phyloP scores from a whole-genome alignment of 1,140 invertebrate species.

The Lepidostoma basale region DNA sequence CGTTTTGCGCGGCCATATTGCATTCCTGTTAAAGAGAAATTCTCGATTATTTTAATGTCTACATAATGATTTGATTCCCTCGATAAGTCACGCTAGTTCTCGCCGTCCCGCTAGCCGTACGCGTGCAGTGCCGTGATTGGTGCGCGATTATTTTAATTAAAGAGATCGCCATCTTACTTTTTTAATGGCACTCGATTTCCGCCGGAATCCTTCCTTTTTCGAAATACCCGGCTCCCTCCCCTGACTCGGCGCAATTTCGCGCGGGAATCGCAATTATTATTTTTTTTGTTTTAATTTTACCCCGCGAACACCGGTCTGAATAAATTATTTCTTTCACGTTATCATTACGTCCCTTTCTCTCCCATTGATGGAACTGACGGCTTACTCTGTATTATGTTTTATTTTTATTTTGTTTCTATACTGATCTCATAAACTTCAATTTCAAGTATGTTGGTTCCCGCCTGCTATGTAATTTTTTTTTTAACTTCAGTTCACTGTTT shows the following conservation, averaged over 20 bases:
- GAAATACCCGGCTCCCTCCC: conserved; percentile 5
- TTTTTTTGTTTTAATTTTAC: not conserved
- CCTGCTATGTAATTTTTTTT: no score
- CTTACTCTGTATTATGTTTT: no score
- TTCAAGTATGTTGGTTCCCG: no score
- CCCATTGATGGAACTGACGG: no score
- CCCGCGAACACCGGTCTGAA: not conserved
- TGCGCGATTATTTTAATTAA: conserved; percentile 44
- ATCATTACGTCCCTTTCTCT: not conserved
- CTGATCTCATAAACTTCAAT: no score
- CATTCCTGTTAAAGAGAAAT: no score
- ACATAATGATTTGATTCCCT: not conserved
- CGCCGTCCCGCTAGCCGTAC: not conserved
- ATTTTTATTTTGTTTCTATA: no score
- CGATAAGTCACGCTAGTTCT: not conserved
- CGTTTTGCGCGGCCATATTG: no score
- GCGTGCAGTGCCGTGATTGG: conserved; percentile 35
- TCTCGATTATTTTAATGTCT: no score
- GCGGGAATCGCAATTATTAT: conserved; percentile 19
- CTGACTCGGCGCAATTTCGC: not conserved
- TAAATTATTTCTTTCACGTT: conserved; percentile 4
- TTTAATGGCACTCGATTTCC: conserved; percentile 41
- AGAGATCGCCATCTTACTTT: conserved; percentile 43
- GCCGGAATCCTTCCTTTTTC: conserved; percentile 30
- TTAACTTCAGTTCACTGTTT: no score